These are phyloP conservation scores for Orthonevra nobilis DNA, from an alignment of 2,888 invertebrate species.

Conservation along the genomic window DNA sequence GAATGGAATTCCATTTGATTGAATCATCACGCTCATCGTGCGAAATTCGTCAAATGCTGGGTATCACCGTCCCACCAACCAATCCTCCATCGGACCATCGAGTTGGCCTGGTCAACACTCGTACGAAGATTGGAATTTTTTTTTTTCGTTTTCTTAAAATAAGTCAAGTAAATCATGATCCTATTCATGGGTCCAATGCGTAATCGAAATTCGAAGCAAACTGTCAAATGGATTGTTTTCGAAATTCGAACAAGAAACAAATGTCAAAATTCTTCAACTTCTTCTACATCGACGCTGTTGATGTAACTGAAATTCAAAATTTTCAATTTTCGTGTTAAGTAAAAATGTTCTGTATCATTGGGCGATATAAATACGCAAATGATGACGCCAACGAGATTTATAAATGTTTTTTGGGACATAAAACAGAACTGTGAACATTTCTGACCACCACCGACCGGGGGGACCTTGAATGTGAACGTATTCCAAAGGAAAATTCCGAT, in stretches of 20 bases:
- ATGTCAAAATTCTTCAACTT: neutral
- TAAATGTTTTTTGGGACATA: constrained; percentile 11
- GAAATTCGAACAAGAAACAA: neutral
- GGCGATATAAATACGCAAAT: constrained; percentile 15
- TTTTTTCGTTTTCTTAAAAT: constrained; percentile 27
- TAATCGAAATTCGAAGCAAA: too few relatives aligned
- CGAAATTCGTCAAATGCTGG: constrained; percentile 26
- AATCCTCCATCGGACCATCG: too few relatives aligned
- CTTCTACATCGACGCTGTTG: neutral
- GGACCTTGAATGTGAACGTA: constrained; percentile 39
- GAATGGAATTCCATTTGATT: constrained; percentile 53
- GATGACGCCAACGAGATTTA: constrained; percentile 27
- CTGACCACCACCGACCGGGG: constrained; percentile 9
- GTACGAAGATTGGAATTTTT: too few relatives aligned
- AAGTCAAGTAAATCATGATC: neutral
- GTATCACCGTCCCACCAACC: neutral
- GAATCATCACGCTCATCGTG: constrained; percentile 32
- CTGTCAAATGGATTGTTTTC: too few relatives aligned
- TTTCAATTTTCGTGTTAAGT: constrained; percentile 2
- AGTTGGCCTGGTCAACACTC: neutral
- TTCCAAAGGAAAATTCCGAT: constrained; percentile 52
- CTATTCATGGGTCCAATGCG: neutral
- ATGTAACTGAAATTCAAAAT: constrained; percentile 24
- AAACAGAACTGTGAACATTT: constrained; percentile 3
- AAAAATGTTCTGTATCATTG: constrained; percentile 2